Conservation (phyloP, 2,888 invertebrate species). For the Melanostoma scalare region DNA sequence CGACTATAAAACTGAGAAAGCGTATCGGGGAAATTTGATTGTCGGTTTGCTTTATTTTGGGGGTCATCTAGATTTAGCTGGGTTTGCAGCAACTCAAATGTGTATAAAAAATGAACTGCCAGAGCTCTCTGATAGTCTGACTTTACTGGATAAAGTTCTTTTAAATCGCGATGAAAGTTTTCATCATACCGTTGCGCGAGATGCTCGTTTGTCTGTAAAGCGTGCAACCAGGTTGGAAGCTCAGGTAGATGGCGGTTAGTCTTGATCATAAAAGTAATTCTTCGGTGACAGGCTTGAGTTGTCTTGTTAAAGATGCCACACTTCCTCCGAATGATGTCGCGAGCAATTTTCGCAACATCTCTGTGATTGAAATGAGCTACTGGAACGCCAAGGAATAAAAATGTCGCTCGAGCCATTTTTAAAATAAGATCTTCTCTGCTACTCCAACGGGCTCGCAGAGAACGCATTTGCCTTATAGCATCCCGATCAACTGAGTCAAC, state of each 20-base stretch:
- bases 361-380: conserved; percentile 78
- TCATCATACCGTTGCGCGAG: conserved; percentile 81
- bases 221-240: conserved; percentile 85
- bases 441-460: conserved; percentile 86
- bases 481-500: conserved; percentile 86
- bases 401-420: conserved; percentile 86
- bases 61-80: conserved; percentile 22
- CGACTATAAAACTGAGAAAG: conserved; percentile 78
- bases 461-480: conserved; percentile 85
- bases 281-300: conserved; percentile 86
- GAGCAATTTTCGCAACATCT: conserved; percentile 82
- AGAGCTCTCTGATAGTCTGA: conserved; percentile 77
- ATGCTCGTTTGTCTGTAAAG: conserved; percentile 84
- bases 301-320: conserved; percentile 86
- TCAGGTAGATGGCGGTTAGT: conserved; percentile 84
- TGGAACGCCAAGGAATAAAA: conserved; percentile 82
- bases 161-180: conserved; percentile 79
- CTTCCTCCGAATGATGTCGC: conserved; percentile 84
- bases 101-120: conserved; percentile 78
- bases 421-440: conserved; percentile 87
- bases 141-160: conserved; percentile 77
- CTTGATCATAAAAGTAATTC: conserved; percentile 85
- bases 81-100: conserved; percentile 21
- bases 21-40: conserved; percentile 78
- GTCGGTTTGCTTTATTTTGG: conserved; percentile 31